A percentile compares a stretch with the other conserved stretches of the same genome.
Evolutionary conservation across 2,113 vertebrate genomes (phyloP).

Genomic region (Antechinus stuartii): DNA sequence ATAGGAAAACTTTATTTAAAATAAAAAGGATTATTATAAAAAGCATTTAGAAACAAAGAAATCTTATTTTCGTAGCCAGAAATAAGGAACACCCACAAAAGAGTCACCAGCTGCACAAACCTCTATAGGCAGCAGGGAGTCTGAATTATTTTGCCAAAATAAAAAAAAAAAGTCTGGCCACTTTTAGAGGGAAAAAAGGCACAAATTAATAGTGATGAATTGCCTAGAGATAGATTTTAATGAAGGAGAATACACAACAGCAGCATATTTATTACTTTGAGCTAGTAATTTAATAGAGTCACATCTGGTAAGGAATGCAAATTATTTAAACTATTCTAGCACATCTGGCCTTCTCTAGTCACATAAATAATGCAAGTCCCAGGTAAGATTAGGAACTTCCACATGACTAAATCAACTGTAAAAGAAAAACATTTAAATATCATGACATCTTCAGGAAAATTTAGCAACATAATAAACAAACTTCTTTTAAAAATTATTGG

Average conservation of each 20-base stretch:
- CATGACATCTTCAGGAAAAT: not conserved
- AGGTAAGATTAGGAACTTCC: not conserved
- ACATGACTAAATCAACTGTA: not conserved
- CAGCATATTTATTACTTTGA: slow-evolving; percentile 12
- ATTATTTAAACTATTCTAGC: not conserved
- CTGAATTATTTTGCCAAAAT: slow-evolving; percentile 31
- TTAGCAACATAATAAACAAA: not conserved
- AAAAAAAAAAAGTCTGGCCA: slow-evolving; percentile 18
- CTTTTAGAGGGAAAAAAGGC: slow-evolving; percentile 21
- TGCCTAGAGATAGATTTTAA: slow-evolving; percentile 48
- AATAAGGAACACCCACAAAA: slow-evolving; percentile 9
- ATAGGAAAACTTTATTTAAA: not conserved
- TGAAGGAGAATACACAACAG: slow-evolving; percentile 25
- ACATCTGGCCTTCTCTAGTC: slow-evolving; percentile 10
- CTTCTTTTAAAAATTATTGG: not conserved
- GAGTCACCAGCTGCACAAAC: not conserved
- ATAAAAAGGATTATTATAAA: not conserved
- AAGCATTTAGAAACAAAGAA: slow-evolving; percentile 5
- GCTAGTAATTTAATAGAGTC: not conserved
- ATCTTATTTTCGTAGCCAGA: not conserved
- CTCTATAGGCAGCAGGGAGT: not conserved
- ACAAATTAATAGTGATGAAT: slow-evolving; percentile 63
- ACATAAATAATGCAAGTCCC: slow-evolving; percentile 24
- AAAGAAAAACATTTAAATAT: not conserved
- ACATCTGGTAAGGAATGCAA: slow-evolving; percentile 5